These are phyloP conservation scores for Tachina grossa DNA, from an alignment of 2,888 invertebrate genomes.

Conservation along the genomic window DNA sequence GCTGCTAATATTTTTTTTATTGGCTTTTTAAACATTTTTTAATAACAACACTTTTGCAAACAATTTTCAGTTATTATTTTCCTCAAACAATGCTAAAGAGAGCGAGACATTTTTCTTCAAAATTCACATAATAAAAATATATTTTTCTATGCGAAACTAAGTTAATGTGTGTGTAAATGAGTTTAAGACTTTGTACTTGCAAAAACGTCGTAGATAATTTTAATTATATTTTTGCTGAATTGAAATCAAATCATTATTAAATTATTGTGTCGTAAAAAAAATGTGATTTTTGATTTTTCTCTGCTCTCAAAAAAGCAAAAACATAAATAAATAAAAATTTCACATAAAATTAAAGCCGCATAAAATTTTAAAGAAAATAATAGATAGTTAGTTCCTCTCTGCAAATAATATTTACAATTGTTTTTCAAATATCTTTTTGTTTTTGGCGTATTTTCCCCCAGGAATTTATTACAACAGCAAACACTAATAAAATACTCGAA, in stretches of 20 bases:
- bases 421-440: conserved; percentile 34
- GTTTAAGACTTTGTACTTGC: conserved; percentile 22
- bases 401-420: conserved; percentile 47
- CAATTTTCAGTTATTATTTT: conserved; percentile 16
- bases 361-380: conserved; percentile 7
- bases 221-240: conserved; percentile 35
- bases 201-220: conserved; percentile 11
- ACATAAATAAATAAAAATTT: conserved; percentile 11
- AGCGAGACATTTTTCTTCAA: neutral
- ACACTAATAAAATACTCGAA: neutral
- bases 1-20: neutral
- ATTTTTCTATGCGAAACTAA: conserved; percentile 11
- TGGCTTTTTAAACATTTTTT: neutral
- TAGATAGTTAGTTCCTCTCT: neutral
- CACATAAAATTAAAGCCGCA: conserved; percentile 34
- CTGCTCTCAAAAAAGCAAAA: neutral
- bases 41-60: neutral
- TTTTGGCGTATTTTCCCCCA: conserved; percentile 42
- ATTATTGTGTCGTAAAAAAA: conserved; percentile 50
- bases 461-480: conserved; percentile 43
- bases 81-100: neutral
- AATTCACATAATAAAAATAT: conserved; percentile 34
- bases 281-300: conserved; percentile 25
- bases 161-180: conserved; percentile 36
- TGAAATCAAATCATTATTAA: conserved; percentile 31